These are phyloP conservation scores for Acrocephalus arundinaceus DNA, from an alignment of 2,113 vertebrate species.

Conservation along the genomic window DNA sequence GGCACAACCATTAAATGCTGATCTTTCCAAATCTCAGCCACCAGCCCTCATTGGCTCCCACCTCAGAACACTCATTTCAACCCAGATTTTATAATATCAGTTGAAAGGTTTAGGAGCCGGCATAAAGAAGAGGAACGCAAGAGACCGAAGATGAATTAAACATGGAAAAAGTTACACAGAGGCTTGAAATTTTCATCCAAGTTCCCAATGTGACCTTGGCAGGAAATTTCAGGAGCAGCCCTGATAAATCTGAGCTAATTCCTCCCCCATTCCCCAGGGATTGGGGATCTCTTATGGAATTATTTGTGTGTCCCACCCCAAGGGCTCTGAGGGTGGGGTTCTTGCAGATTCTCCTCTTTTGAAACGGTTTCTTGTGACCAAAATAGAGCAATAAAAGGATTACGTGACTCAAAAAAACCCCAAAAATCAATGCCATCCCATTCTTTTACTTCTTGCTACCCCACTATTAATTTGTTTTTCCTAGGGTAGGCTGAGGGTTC, in stretches of 20 bases:
- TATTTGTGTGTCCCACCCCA: background rate
- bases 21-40: conserved; percentile 27
- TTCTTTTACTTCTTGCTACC: background rate
- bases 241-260: conserved; percentile 29
- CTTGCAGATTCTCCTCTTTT: background rate
- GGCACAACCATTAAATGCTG: background rate
- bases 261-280: background rate
- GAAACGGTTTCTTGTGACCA: background rate
- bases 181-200: conserved; percentile 18
- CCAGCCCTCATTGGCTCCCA: background rate
- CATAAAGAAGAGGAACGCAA: conserved; percentile 52
- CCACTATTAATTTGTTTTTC: background rate
- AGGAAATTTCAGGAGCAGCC: background rate
- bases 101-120: conserved; percentile 61
- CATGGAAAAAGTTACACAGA: conserved; percentile 42
- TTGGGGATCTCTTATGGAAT: background rate
- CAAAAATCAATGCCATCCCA: background rate
- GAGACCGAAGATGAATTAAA: conserved; percentile 65
- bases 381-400: background rate
- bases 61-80: conserved; percentile 14
- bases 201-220: conserved; percentile 55
- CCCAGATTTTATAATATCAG: conserved; percentile 46
- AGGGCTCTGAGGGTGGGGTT: background rate
- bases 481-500: background rate
- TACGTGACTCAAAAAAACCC: background rate